A percentile compares a stretch with the other conserved stretches of the same genome.
phyloP scores from a whole-genome alignment of 2,113 vertebrate species.

The Cnemophilus loriae region DNA sequence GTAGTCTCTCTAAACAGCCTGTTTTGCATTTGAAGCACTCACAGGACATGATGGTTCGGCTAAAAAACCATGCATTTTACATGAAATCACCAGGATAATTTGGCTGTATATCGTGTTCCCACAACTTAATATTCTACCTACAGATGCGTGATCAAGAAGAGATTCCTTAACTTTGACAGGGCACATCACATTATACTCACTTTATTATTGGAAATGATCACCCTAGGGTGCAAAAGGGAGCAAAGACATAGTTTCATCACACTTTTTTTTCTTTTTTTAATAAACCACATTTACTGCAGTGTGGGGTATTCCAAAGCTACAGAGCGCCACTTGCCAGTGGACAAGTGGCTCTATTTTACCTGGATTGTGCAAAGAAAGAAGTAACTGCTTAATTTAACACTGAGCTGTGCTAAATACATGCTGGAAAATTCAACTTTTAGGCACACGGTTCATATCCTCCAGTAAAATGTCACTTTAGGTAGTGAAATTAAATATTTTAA shows the following conservation, averaged over 20 bases:
- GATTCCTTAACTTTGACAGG: conserved; percentile 59
- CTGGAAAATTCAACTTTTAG: not conserved
- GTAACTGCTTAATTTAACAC: not conserved
- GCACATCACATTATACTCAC: conserved; percentile 61
- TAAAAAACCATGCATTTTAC: conserved; percentile 51
- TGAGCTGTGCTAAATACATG: not conserved
- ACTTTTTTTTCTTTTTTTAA: not conserved
- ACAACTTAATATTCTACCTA: conserved; percentile 63
- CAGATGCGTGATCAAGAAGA: conserved; percentile 59
- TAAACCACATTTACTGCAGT: not conserved
- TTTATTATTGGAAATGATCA: conserved; percentile 68
- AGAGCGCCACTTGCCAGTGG: conserved; percentile 48
- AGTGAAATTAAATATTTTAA: not conserved
- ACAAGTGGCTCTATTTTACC: not conserved
- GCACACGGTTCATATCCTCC: not conserved
- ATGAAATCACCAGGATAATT: conserved; percentile 59
- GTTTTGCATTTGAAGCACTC: conserved; percentile 57
- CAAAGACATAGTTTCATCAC: conserved; percentile 1
- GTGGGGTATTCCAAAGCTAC: conserved; percentile 13
- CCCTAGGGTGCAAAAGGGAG: conserved; percentile 48
- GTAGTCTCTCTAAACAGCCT: conserved; percentile 33
- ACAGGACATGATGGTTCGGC: conserved; percentile 24
- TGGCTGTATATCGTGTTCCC: conserved; percentile 32
- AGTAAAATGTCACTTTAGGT: not conserved
- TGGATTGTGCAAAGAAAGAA: not conserved